A percentile compares a stretch with the other conserved stretches of the same genome.
Conservation (phyloP, 2,888 invertebrate species). For the Tachina fera region DNA sequence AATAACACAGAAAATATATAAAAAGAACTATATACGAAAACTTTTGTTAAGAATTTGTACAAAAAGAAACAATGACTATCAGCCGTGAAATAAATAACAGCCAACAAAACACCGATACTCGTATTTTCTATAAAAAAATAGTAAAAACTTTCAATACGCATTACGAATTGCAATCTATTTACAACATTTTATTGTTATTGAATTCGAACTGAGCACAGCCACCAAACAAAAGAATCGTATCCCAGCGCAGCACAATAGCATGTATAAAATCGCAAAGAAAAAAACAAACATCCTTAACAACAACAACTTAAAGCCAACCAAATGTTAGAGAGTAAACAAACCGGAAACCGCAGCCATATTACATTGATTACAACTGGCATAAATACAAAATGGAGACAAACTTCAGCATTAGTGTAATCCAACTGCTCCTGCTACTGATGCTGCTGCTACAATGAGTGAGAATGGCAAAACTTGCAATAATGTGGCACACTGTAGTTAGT, state of each 20-base stretch:
- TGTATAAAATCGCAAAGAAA: conserved; percentile 14
- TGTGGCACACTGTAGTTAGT: conserved; percentile 13
- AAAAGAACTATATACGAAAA: conserved; percentile 22
- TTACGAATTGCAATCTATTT: conserved; percentile 64
- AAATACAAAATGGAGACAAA: conserved; percentile 63
- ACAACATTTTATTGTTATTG: conserved; percentile 64
- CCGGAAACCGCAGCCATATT: conserved; percentile 69
- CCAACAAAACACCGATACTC: conserved; percentile 10
- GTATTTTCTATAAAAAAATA: neutral
- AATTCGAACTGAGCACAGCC: conserved; percentile 18
- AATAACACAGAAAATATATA: conserved; percentile 42
- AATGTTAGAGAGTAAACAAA: conserved; percentile 55
- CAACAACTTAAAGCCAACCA: conserved; percentile 41
- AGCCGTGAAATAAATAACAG: conserved; percentile 26
- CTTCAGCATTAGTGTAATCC: conserved; percentile 33
- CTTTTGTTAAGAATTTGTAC: conserved; percentile 62
- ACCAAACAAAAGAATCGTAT: neutral
- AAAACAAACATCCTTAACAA: conserved; percentile 17
- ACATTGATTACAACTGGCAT: conserved; percentile 67
- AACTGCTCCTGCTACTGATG: neutral
- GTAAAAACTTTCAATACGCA: conserved; percentile 57
- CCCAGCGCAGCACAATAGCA: neutral
- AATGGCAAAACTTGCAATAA: conserved; percentile 7
- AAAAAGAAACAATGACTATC: conserved; percentile 27
- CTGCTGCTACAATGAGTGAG: neutral